Percentiles rank a stretch among this genome's conserved stretches.
Conservation (phyloP, 2,888 invertebrate species). For the Lissocephala sabroskyi region DNA sequence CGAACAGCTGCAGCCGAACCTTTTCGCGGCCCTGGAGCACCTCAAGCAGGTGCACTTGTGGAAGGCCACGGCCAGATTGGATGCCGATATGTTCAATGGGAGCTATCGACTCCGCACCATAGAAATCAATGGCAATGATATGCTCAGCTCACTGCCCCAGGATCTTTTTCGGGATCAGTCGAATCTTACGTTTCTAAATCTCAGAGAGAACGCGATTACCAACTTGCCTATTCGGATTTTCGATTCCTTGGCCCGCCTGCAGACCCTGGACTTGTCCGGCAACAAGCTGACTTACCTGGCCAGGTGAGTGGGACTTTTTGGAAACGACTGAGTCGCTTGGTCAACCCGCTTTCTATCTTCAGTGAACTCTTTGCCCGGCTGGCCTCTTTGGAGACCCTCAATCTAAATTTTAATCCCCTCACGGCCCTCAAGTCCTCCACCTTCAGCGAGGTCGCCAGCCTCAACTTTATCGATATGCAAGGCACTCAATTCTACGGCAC, state of each 20-base stretch:
- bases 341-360: slow-evolving; percentile 16
- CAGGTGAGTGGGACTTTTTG: slow-evolving; percentile 76
- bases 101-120: slow-evolving; percentile 77
- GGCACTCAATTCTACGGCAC: slow-evolving; percentile 73
- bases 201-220: slow-evolving; percentile 19
- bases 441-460: slow-evolving; percentile 74
- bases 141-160: slow-evolving; percentile 26
- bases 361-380: slow-evolving; percentile 70
- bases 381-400: slow-evolving; percentile 72
- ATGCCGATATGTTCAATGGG: slow-evolving; percentile 76
- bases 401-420: slow-evolving; percentile 74
- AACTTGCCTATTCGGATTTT: slow-evolving; percentile 25
- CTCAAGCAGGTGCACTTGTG: slow-evolving; percentile 77
- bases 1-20: slow-evolving; percentile 46
- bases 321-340: no score
- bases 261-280: slow-evolving; percentile 76
- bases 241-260: slow-evolving; percentile 74
- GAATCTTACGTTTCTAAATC: slow-evolving; percentile 20
- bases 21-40: slow-evolving; percentile 76
- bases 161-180: slow-evolving; percentile 35
- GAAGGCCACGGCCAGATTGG: slow-evolving; percentile 75
- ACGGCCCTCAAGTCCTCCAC: slow-evolving; percentile 69
- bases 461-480: slow-evolving; percentile 74
- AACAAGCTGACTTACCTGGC: slow-evolving; percentile 77
- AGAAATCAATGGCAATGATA: slow-evolving; percentile 33